Evolutionary conservation across 2,113 vertebrate genomes (phyloP).

Genomic region (Saimiri boliviensis): DNA sequence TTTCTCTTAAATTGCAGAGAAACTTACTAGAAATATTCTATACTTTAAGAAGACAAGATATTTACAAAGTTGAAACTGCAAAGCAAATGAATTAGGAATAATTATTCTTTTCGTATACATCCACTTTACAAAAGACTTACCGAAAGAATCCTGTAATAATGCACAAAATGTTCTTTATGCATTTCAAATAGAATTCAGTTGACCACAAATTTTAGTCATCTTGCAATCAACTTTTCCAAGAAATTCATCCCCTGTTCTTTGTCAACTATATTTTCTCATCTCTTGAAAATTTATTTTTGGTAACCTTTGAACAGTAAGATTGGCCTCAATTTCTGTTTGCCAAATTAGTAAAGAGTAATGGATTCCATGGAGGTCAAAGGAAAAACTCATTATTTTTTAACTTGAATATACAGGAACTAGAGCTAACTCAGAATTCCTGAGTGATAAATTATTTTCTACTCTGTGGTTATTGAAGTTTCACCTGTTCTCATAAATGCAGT

Average conservation of each 20-base stretch:
- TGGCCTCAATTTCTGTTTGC: background rate
- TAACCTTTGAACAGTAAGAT: background rate
- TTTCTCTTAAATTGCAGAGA: background rate
- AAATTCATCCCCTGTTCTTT: background rate
- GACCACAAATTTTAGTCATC: background rate
- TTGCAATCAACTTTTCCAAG: background rate
- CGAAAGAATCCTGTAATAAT: conserved; percentile 27
- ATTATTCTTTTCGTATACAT: background rate
- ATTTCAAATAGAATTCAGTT: background rate
- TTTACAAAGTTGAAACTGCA: background rate
- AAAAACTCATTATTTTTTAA: background rate
- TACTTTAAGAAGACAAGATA: background rate
- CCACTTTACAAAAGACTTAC: conserved; percentile 4
- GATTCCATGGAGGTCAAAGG: background rate
- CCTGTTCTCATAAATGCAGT: background rate
- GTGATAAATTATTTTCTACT: background rate
- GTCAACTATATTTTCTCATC: background rate
- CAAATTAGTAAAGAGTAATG: background rate
- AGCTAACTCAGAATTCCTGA: background rate
- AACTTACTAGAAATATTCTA: background rate
- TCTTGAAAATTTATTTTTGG: background rate
- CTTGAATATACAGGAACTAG: background rate
- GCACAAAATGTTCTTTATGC: background rate
- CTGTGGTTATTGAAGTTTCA: background rate
- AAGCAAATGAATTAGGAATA: conserved; percentile 10